Conservation (phyloP, 2,113 vertebrate species). For the Gorsachius goisagi region DNA sequence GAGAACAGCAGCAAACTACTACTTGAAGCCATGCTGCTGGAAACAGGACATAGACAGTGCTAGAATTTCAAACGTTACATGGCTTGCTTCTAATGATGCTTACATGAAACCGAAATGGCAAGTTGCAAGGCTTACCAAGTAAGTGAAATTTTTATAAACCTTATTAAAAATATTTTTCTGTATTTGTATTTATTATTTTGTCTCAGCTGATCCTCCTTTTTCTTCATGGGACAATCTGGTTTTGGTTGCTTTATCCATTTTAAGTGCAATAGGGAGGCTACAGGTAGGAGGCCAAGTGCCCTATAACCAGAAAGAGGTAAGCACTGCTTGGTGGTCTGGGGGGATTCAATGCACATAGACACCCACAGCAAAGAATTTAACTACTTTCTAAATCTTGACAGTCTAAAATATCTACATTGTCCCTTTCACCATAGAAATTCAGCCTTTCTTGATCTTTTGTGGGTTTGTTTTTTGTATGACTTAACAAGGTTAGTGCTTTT, state of each 20-base stretch:
- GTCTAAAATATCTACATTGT: background rate
- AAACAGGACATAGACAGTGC: slow-evolving; percentile 86
- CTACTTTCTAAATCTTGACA: background rate
- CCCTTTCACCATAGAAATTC: background rate
- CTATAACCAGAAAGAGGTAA: background rate
- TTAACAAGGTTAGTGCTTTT: background rate
- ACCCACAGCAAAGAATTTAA: background rate
- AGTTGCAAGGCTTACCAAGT: background rate
- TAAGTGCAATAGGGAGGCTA: background rate
- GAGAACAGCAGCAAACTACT: slow-evolving; percentile 73
- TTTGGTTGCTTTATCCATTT: background rate
- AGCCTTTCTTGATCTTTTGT: background rate
- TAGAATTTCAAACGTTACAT: slow-evolving; percentile 35
- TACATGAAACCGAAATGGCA: background rate
- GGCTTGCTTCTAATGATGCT: background rate
- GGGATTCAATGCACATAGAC: background rate
- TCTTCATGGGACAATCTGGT: background rate
- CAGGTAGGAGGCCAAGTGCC: background rate
- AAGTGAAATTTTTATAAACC: background rate
- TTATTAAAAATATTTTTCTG: slow-evolving; percentile 31
- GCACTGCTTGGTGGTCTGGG: background rate
- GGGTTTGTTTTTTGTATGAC: background rate
- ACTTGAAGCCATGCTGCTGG: slow-evolving; percentile 88
- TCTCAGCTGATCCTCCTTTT: background rate
- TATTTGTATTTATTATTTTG: background rate